These are phyloP conservation scores for Polia nebulosa DNA, from an alignment of 2,888 invertebrate species.

Conservation along the genomic window DNA sequence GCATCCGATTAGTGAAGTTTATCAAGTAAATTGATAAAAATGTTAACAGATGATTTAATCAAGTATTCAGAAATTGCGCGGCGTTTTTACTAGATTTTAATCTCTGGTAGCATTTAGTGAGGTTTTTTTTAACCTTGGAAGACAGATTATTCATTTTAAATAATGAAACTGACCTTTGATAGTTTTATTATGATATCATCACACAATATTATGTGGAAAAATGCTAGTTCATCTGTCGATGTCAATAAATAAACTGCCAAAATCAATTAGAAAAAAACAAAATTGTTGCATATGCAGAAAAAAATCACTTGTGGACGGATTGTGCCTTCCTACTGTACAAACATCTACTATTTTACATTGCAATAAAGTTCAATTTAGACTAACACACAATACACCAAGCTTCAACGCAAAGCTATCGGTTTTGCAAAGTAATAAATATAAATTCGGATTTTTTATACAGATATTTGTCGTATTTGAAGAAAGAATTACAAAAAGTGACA, in stretches of 20 bases:
- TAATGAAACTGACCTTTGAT: background rate
- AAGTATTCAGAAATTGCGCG: background rate
- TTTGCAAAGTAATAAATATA: slow-evolving; percentile 65
- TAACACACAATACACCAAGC: slow-evolving; percentile 61
- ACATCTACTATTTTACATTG: slow-evolving; percentile 61
- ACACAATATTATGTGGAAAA: background rate
- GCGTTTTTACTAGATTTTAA: background rate
- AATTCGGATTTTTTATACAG: slow-evolving; percentile 65
- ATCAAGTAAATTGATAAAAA: background rate
- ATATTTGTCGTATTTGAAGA: slow-evolving; percentile 57
- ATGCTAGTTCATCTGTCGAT: slow-evolving; percentile 24
- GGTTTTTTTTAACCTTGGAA: background rate
- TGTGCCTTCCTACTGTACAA: slow-evolving; percentile 74
- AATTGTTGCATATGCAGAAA: slow-evolving; percentile 67
- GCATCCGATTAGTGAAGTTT: background rate
- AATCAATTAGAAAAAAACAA: slow-evolving; percentile 32
- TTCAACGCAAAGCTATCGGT: slow-evolving; percentile 52
- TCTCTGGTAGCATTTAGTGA: background rate
- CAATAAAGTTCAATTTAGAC: slow-evolving; percentile 56
- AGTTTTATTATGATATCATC: too few species aligned
- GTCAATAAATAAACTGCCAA: slow-evolving; percentile 36
- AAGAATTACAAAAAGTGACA: background rate
- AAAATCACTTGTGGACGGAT: slow-evolving; percentile 83
- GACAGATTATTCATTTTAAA: background rate
- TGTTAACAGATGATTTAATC: background rate